phyloP scores from a whole-genome alignment of 2,888 invertebrate genomes.

The Harpalus rubripes region DNA sequence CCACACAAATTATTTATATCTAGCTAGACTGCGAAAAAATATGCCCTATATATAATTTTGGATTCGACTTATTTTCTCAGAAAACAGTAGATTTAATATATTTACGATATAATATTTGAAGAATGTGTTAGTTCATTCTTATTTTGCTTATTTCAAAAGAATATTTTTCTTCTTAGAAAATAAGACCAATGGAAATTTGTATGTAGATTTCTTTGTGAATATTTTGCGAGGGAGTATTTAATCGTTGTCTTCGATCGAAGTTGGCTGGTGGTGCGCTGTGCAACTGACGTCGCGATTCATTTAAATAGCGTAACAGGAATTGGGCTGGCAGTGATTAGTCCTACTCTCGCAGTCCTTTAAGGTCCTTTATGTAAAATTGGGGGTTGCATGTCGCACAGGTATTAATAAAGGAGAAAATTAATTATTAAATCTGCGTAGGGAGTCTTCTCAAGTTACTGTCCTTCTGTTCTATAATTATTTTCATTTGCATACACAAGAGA shows the following conservation, averaged over 20 bases:
- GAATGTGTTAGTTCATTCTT: too few species aligned
- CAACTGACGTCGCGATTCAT: slow-evolving; percentile 50
- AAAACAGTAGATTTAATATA: too few species aligned
- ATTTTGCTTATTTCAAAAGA: too few species aligned
- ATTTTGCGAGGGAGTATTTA: background rate
- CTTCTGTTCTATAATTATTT: slow-evolving; percentile 34
- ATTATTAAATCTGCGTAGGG: slow-evolving; percentile 54
- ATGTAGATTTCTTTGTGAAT: background rate
- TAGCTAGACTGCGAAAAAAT: too few species aligned
- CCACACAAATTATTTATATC: too few species aligned
- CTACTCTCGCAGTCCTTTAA: slow-evolving; percentile 5
- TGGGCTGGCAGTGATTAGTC: slow-evolving; percentile 55
- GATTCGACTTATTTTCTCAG: too few species aligned
- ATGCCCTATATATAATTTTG: too few species aligned
- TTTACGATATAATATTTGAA: too few species aligned
- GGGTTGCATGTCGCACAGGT: slow-evolving; percentile 49
- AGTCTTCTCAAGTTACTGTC: slow-evolving; percentile 40
- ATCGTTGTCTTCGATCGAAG: background rate
- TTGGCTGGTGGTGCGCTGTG: slow-evolving; percentile 9
- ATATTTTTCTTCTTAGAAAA: too few species aligned
- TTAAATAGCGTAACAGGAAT: slow-evolving; percentile 54
- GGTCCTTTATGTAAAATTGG: slow-evolving; percentile 54
- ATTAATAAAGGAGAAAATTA: slow-evolving; percentile 60
- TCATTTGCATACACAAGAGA: slow-evolving; percentile 38
- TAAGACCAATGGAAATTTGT: background rate